phyloP scores from a whole-genome alignment of 2,113 vertebrate species.

The Hipposideros armiger region DNA sequence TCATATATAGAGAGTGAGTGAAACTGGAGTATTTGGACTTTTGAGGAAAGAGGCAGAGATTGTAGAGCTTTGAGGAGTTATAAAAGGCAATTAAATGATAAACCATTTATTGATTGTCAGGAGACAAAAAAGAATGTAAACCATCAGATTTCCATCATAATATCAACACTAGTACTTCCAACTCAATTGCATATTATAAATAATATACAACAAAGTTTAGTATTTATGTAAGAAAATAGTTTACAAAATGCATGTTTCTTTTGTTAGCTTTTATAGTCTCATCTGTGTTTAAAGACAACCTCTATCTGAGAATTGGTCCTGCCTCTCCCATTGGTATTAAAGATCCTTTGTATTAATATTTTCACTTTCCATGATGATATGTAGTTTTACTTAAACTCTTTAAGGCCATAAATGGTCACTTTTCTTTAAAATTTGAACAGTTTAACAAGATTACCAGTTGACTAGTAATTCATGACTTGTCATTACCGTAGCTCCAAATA shows the following conservation, averaged over 20 bases:
- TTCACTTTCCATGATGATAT: neutral
- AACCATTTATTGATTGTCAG: neutral
- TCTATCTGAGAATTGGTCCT: neutral
- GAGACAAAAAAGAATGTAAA: neutral
- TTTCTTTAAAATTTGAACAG: neutral
- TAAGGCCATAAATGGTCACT: neutral
- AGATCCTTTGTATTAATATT: neutral
- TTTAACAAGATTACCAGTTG: neutral
- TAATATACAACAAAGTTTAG: neutral
- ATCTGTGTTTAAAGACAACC: neutral
- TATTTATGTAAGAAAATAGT: neutral
- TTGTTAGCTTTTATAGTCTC: neutral
- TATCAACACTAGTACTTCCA: neutral
- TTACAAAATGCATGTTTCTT: neutral
- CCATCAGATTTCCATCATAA: neutral
- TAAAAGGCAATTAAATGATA: constrained; percentile 17
- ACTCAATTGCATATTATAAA: neutral
- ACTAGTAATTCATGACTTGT: neutral
- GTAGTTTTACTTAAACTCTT: neutral
- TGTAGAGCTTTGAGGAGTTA: neutral
- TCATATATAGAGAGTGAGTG: neutral
- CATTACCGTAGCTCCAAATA: neutral
- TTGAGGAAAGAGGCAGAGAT: neutral
- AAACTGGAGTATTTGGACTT: neutral
- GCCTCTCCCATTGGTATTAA: neutral